Base-by-base conservation (phyloP, 1,140 invertebrate genomes). In the Parapsyche elsis region DNA sequence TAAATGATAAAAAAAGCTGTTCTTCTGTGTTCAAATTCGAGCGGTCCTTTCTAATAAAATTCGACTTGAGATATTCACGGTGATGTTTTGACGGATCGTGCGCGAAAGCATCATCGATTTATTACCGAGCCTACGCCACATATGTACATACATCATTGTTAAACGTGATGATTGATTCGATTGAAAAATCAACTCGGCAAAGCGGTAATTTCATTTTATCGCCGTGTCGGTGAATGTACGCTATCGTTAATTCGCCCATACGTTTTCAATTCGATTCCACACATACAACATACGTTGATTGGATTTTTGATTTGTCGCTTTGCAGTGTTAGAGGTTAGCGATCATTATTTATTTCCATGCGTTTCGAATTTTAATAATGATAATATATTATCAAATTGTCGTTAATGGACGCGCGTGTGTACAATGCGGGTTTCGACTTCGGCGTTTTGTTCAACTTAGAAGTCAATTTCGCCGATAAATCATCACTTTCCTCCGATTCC, bases 401-500 rank as follows among this genome's bases (percentile, higher is more conserved):
- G 30, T 38, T 38, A 38, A 38, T 38, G 7, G 30, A 7, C 30
- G 30, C 7, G 30, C 30, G 30, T 38, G 30, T 38, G 30, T 38
- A 38, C 30, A 38, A 38, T 4, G 7, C 30, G 30, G 2, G 30
- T 38, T 38, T 38, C 30, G 30, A 38, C n/a, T n/a, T n/a, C n/a
- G n/a, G 30, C 7, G 7, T 38, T 38, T 38, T 38, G 30, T 38
- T 38, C 30, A 38, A 61, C 7, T 61, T 19, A 21, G 57, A 21
- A 21, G 16, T 61, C 57, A 61, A 61, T 61, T 61, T 61, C 57
- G 19, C 57, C 57, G 16, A 61, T 61, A 61, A 61, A 61, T 61
- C 57, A 19, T 21, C 5, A 16, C 16, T 19, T 61, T 61, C 21
- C 57, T 61, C 57, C 16, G 57, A 19, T 61, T 61, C 57, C 1